These are phyloP conservation scores for Dendrocincla tyrannina DNA, from an alignment of 2,797 vertebrate genomes.

Conservation along the genomic window DNA sequence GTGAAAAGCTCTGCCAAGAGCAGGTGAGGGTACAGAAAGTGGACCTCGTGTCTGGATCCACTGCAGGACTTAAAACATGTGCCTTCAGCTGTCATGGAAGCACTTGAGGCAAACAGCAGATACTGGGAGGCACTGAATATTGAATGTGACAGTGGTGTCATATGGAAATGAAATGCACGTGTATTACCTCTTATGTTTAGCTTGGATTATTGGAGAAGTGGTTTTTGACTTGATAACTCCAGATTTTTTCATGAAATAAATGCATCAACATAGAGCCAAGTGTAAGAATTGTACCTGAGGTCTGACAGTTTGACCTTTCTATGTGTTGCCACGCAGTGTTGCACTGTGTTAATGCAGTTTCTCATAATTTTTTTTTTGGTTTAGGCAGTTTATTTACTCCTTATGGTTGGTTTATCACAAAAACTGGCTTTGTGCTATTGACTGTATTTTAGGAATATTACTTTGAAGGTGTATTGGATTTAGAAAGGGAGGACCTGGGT, in stretches of 20 bases:
- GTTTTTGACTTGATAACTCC: background rate
- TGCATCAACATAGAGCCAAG: background rate
- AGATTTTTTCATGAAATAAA: background rate
- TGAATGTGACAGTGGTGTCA: background rate
- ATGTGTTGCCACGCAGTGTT: background rate
- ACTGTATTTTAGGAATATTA: background rate
- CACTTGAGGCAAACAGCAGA: background rate
- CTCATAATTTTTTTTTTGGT: accelerated
- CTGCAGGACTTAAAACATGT: background rate
- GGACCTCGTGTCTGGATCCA: background rate
- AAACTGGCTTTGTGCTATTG: background rate
- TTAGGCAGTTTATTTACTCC: background rate
- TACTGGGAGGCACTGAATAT: accelerated
- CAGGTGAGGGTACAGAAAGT: background rate
- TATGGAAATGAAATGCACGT: background rate
- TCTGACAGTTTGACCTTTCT: background rate
- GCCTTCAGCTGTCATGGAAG: background rate
- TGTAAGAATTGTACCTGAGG: background rate
- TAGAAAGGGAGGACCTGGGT: background rate
- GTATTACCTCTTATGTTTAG: background rate
- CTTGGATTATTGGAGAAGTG: background rate
- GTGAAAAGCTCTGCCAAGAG: background rate
- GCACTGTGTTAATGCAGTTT: background rate
- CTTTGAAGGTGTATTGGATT: background rate
- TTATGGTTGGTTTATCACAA: background rate